phyloP scores from a whole-genome alignment of 1,140 invertebrate species.

The Drusus annulatus region DNA sequence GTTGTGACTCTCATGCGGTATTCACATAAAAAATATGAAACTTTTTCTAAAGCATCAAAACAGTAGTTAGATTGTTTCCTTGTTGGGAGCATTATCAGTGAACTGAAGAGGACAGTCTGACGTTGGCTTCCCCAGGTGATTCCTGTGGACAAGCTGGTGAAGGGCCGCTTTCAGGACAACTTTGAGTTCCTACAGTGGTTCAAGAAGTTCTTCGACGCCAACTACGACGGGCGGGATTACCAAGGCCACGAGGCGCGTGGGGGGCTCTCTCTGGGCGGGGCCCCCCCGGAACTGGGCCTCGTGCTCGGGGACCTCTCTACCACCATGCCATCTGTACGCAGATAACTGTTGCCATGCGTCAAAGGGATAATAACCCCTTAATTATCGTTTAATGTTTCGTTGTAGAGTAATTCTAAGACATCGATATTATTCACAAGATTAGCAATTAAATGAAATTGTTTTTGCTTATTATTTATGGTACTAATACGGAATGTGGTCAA shows the following conservation, averaged over 20 bases:
- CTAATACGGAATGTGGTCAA: not conserved
- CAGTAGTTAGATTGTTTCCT: too few species aligned
- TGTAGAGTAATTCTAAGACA: too few species aligned
- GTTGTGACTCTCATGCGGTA: too few species aligned
- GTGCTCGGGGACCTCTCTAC: conserved; percentile 56
- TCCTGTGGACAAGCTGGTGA: conserved; percentile 97
- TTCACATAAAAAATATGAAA: too few species aligned
- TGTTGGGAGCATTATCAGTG: too few species aligned
- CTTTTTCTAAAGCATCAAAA: too few species aligned
- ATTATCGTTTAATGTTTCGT: too few species aligned
- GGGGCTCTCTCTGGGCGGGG: conserved; percentile 66
- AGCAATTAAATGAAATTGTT: too few species aligned
- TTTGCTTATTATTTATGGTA: not conserved
- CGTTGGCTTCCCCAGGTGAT: conserved; percentile 82
- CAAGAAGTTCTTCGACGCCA: conserved; percentile 99
- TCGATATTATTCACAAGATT: too few species aligned
- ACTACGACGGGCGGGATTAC: conserved; percentile 97
- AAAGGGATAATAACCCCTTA: too few species aligned
- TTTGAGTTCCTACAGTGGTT: conserved; percentile 99
- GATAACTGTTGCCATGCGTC: conserved; percentile 35
- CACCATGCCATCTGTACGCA: conserved; percentile 68
- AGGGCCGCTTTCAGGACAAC: conserved; percentile 99
- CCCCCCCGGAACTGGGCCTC: conserved; percentile 64
- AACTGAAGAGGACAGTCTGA: not conserved
- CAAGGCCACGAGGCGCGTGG: conserved; percentile 89